phyloP scores from a whole-genome alignment of 2,888 invertebrate genomes.

The Rhorus exstirpatorius region DNA sequence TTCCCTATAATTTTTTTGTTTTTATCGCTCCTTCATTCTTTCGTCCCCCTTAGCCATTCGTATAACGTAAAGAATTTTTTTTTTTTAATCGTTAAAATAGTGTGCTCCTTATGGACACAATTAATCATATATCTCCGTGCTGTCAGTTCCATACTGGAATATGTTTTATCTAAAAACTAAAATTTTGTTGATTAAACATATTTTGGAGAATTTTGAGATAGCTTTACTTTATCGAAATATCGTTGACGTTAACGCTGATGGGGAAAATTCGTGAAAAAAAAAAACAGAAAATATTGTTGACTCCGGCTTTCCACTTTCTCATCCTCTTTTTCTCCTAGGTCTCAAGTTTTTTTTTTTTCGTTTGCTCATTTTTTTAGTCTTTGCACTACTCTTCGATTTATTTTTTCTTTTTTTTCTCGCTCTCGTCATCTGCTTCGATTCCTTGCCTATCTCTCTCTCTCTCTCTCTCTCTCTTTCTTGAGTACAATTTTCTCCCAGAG shows the following conservation, averaged over 20 bases:
- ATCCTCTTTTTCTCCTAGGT: not conserved
- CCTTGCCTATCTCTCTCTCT: not conserved
- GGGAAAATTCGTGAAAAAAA: not conserved
- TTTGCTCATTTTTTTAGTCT: constrained; percentile 22
- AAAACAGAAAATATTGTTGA: constrained; percentile 1
- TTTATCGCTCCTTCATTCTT: constrained; percentile 13
- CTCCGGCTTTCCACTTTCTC: not conserved
- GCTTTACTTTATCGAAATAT: not conserved
- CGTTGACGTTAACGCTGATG: not conserved
- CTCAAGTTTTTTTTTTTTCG: not conserved
- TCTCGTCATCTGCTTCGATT: constrained; percentile 16
- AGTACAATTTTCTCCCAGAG: constrained; percentile 59
- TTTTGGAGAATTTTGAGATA: not conserved
- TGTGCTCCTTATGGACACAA: too few relatives aligned
- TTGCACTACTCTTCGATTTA: constrained; percentile 16
- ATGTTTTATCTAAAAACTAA: too few relatives aligned
- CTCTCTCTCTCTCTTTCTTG: constrained; percentile 6
- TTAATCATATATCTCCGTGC: too few relatives aligned
- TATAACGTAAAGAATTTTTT: constrained; percentile 5
- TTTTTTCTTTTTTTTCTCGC: not conserved
- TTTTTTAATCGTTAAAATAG: too few relatives aligned
- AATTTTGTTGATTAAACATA: not conserved
- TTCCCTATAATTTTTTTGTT: constrained; percentile 29
- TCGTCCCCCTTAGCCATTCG: constrained; percentile 17
- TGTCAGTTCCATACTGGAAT: too few relatives aligned